Evolutionary conservation across 2,888 invertebrate genomes (phyloP), one percentile per base, ranked within the genome.

Genomic region (Panzeria rudis): DNA sequence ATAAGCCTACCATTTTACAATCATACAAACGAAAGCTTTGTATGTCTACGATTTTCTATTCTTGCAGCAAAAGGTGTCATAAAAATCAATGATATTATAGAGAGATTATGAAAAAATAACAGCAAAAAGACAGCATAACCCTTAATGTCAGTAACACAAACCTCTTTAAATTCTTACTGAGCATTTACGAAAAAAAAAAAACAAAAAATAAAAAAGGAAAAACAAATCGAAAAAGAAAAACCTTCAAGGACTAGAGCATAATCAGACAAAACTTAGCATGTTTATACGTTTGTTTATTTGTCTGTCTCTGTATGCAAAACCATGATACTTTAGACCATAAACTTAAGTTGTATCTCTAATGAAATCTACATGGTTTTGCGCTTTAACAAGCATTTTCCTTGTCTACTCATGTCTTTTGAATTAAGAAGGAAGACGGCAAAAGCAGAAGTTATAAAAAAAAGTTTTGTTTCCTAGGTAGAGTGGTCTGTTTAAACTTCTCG

Each of bases 331-430:
- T 79, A 59, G 82, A 78, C 78, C 82, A 82, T 82, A 85, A 85
- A 85, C 85, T 85, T 82, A 85, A 85, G 85, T 86, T 86, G 86
- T 91, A 91, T 90, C 90, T 90, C 89, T 91, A 90, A 91, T 90
- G 90, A 90, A 90, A 90, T 90, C 91, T 89, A 89, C 90, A 91
- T 90, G 91, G 90, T 91, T 88, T 89, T 89, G 85, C 88, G 89
- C 90, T 88, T 90, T 90, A 90, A 90, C 90, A 91, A 90, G 90
- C 90, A 89, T 90, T 90, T 90, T 88, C 88, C 90, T 90, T 91
- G 90, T 91, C 90, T 90, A 89, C 91, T 90, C 90, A 89, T 89
- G 89, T 89, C 88, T 86, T 83, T 86, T 56, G 71, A 79, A 82
- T 85, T 85, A 82, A 85, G 56, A 84, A 73, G 25, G 66, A 72